phyloP scores from a whole-genome alignment of 1,140 invertebrate species.

The Phthorimaea operculella region DNA sequence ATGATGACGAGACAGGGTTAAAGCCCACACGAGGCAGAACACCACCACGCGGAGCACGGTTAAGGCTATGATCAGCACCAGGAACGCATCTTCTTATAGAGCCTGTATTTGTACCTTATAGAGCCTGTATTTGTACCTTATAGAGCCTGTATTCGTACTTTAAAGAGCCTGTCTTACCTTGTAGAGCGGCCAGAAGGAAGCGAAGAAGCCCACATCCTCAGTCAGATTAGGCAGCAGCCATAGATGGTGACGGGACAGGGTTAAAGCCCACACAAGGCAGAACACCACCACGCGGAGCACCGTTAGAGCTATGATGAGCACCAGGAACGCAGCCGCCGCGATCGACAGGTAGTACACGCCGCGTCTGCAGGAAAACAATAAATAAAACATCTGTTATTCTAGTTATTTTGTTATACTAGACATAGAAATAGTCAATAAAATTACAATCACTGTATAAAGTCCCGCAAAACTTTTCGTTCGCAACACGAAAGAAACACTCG shows the following conservation, averaged over 20 bases:
- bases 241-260: slow-evolving; percentile 91
- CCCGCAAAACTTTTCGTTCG: no score
- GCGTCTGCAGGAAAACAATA: slow-evolving; percentile 68
- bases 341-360: slow-evolving; percentile 98
- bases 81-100: slow-evolving; percentile 92
- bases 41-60: slow-evolving; percentile 90
- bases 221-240: slow-evolving; percentile 98
- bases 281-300: slow-evolving; percentile 92
- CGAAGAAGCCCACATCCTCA: slow-evolving; percentile 98
- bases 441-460: no score
- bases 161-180: no score
- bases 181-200: slow-evolving; percentile 98
- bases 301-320: slow-evolving; percentile 91
- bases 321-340: slow-evolving; percentile 92
- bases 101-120: no score
- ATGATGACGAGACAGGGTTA: slow-evolving; percentile 91
- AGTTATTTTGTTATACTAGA: no score
- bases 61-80: slow-evolving; percentile 92
- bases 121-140: no score
- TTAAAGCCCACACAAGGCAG: slow-evolving; percentile 89
- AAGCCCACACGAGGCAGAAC: slow-evolving; percentile 91
- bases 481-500: no score
- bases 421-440: no score
- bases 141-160: no score
- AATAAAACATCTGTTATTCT: no score